Base-by-base conservation (phyloP, 2,888 invertebrate species). In the Catocala nupta region DNA sequence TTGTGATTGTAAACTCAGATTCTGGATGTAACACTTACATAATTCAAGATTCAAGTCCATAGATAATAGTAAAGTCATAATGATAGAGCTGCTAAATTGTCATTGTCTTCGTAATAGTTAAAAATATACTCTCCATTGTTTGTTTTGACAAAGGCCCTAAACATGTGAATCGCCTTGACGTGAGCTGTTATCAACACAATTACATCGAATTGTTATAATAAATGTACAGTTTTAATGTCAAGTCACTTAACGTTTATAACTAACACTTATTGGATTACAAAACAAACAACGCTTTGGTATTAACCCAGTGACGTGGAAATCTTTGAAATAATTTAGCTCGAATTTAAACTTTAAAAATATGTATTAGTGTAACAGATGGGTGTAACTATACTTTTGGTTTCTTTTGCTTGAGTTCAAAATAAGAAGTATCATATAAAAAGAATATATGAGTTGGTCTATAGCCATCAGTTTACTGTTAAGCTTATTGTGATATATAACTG, bases 141-240 rank as follows among this genome's bases (percentile, higher is more conserved):
- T 60, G 49, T 71, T 71, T 68, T 74, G 68, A 85, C 83, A 83
- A 84, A 85, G 76, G 80, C 74, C 69, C 67, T 80, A 80, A 83
- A 84, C 80, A 86, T 87, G 90, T 84, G 84, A 86, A 85, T 82
- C 78, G 77, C 85, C 85, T 88, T 82, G 81, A 81, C 81, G 77
- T 77, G 60, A 74, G 77, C 55, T 53, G 61, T 69, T 74, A 74
- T 77, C 76, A 59, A 64, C 59, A 67, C 65, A 79, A 74, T 73
- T 67, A 71, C 67, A 71, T 72, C 58, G 59, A 67, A 75, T 70
- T 71, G 74, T 64, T 77, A 65, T 65, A 65, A 65, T 64, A 64
- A 73, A 70, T 64, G 62, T 59, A 63, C 56, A 64, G 58, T 66
- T 70, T 59, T 65, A 73, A 75, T 70, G 61, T 67, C 63, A 71